Evolutionary conservation across 1,140 invertebrate genomes (phyloP), one percentile per base, ranked within the genome.

Genomic region (Brachionus plicatilis): DNA sequence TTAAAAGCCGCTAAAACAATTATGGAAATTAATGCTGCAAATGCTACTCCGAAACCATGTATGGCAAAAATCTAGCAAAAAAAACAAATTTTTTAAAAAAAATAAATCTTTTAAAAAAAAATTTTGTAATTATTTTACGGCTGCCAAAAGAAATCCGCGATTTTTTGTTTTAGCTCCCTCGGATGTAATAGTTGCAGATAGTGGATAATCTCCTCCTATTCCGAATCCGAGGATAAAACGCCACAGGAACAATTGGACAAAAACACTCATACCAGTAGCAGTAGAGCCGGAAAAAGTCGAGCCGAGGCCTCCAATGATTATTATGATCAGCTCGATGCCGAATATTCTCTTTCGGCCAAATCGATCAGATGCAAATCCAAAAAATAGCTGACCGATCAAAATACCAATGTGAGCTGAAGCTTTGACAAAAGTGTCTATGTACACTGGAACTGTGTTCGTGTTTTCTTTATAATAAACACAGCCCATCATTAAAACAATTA

Each of bases 181-280:
- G 7, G 60, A 50, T 9, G 82, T 68, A 6, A 83, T 68, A 2
- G 68, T 72, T 3, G 82, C 82, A 45, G 82, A 83, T n/a, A 83
- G n/a, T 37, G 82, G 82, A 41, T 83, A 83, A 70, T 83, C 82
- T 12, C 82, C 82, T n/a, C 82, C 82, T n/a, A 83, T 83, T 68
- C 82, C 82, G 45, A 83, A 17, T 14, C 82, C 82, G 7, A 83
- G 37, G 37, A 83, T 29, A 68, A 83, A 47, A 6, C 82, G 33
- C 82, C 82, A 83, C 7, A 83, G 7, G 12, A 20, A 24, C 14
- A 83, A 29, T n/a, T 41, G 33, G 9, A n/a, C 43, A 70, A 70
- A 68, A 8, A 68, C 41, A 68, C 60, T 43, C 60, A 83, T 68
- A 11, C 82, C 82, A n/a, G 68, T 47, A 11, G 27, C 68, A 20